Conservation (phyloP, 2,797 vertebrate species). For the Odontamblyopus lacepedii region DNA sequence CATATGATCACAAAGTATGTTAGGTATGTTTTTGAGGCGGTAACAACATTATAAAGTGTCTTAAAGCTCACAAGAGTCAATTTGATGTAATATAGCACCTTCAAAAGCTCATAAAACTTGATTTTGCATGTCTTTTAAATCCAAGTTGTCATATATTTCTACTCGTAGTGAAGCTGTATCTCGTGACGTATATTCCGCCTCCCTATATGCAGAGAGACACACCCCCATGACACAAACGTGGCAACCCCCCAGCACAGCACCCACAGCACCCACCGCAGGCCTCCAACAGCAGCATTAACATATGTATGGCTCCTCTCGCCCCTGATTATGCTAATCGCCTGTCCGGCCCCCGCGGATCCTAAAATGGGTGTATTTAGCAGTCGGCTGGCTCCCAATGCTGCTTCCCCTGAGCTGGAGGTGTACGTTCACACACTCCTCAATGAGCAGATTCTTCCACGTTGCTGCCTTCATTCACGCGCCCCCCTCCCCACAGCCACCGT, state of each 20-base stretch:
- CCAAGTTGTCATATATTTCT: slow-evolving; percentile 58
- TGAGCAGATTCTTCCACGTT: slow-evolving; percentile 99
- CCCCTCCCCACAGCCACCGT: slow-evolving; percentile 54
- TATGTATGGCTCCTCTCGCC: slow-evolving; percentile 93
- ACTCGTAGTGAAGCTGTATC: slow-evolving; percentile 67
- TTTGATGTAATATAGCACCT: too few relatives aligned
- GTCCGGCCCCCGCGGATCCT: slow-evolving; percentile 91
- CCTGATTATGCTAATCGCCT: slow-evolving; percentile 99
- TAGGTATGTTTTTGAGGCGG: too few relatives aligned
- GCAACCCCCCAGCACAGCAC: slow-evolving; percentile 71
- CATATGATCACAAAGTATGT: too few relatives aligned
- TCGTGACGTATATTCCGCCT: slow-evolving; percentile 85
- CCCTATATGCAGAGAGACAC: slow-evolving; percentile 48
- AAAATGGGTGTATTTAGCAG: slow-evolving; percentile 99
- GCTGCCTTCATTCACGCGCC: slow-evolving; percentile 97
- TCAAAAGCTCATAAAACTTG: too few relatives aligned
- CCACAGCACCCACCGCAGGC: slow-evolving; percentile 44
- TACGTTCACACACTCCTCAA: slow-evolving; percentile 97
- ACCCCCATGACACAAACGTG: slow-evolving; percentile 91
- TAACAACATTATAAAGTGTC: too few relatives aligned
- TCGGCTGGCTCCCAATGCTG: slow-evolving; percentile 97
- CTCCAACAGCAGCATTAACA: slow-evolving; percentile 85
- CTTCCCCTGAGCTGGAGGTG: slow-evolving; percentile 97
- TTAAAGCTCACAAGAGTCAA: too few relatives aligned
- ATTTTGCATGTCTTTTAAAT: neutral